Base-by-base conservation (phyloP, 2,797 vertebrate species). In the Centroberyx gerrardi region DNA sequence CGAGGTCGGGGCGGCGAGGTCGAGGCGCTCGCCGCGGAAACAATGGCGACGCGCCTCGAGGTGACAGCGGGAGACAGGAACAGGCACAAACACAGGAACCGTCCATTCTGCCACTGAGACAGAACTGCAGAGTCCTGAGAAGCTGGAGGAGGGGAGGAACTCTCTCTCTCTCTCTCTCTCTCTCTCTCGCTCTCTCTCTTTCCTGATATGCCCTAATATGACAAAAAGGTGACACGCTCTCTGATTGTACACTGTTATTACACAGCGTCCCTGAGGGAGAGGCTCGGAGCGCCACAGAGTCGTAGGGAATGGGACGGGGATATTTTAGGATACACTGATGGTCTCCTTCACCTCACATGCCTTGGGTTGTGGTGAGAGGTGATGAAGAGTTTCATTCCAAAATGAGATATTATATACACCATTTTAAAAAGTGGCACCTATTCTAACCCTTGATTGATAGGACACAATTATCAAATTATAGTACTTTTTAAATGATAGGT, bases 51-150 rank as follows among this genome's bases (percentile, higher is more conserved):
- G 83, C 62, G 82, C 88, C 88, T 89, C 81, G 46, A 73, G 75
- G 90, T 95, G 95, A 95, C 95, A 95, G 94, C 93, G 63, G 95
- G 95, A 95, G 94, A 95, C 95, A 95, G 94, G 95, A 96, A 96
- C 93, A 94, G 76, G 89, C 93, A 95, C 95, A 95, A 95, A 96
- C 92, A 95, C 94, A 94, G 94, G 94, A 96, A 96, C 94, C 40
- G 76, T 87, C 89, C 85, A 82, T 90, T 92, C 88, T 93, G 93
- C 91, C 92, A 91, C 81, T 59, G 92, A 93, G 87, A 87, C 91
- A 82, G 85, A 81, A 85, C 90, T 80, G 83, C 80, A 8, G 71
- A 76, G 84, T 82, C 87, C 82, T 86, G 89, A 92, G 90, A 92
- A 87, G 87, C 78, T 79, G 84, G 78, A 82, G 82, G 86, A 85